phyloP scores from a whole-genome alignment of 2,113 vertebrate species.

The Pan paniscus region DNA sequence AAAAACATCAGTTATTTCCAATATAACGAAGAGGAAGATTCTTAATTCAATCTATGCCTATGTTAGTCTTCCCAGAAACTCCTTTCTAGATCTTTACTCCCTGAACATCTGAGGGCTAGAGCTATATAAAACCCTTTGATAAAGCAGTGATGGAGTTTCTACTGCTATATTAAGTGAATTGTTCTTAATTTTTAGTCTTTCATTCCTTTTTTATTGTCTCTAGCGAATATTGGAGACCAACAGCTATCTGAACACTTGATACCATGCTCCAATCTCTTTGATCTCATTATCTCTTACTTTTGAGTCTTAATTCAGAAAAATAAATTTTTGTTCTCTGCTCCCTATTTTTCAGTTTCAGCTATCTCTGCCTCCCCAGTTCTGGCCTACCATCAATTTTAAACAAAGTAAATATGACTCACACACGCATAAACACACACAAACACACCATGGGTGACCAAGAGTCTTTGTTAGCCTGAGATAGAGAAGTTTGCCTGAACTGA shows the following conservation, averaged over 20 bases:
- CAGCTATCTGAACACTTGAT: background rate
- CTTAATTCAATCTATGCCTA: background rate
- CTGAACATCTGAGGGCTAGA: background rate
- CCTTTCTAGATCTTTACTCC: background rate
- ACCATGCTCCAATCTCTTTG: background rate
- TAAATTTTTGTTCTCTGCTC: background rate
- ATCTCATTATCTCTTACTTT: background rate
- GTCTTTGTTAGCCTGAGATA: background rate
- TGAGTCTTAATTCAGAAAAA: background rate
- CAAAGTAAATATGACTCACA: background rate
- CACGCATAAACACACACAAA: background rate
- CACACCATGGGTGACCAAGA: accelerated
- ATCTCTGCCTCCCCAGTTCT: background rate
- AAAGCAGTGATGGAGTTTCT: background rate
- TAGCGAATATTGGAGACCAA: background rate
- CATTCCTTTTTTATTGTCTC: background rate
- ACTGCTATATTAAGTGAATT: background rate
- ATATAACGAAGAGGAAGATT: background rate
- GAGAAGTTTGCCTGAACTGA: background rate
- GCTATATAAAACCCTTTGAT: background rate
- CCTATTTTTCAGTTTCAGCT: background rate
- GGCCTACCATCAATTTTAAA: background rate
- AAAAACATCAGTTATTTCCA: background rate
- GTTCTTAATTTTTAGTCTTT: background rate
- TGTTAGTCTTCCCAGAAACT: background rate